A percentile compares a stretch with the other conserved stretches of the same genome.
These are phyloP conservation scores for Sepioteuthis lessoniana DNA, from an alignment of 2,888 invertebrate species.

Conservation along the genomic window DNA sequence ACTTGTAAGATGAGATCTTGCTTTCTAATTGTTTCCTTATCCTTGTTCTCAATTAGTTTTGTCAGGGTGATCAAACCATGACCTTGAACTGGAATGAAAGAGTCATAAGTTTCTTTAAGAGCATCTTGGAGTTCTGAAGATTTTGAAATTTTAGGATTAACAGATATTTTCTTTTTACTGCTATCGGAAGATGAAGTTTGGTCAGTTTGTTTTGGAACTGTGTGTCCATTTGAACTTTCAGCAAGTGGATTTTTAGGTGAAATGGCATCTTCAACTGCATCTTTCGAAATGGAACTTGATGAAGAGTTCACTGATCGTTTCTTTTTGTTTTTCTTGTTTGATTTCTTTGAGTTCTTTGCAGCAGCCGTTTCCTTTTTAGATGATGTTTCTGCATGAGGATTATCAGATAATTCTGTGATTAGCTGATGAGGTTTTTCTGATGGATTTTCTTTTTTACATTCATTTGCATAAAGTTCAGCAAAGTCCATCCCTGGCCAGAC, in stretches of 20 bases:
- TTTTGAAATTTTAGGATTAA: background rate
- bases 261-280: background rate
- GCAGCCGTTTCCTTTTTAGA: background rate
- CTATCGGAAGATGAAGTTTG: background rate
- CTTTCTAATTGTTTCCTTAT: conserved; percentile 79
- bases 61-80: conserved; percentile 85
- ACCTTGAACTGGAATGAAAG: conserved; percentile 85
- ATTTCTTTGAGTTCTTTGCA: too few species aligned
- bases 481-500: conserved; percentile 64
- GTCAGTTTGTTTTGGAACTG: background rate
- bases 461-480: background rate
- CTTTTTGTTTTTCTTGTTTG: background rate
- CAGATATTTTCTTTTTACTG: background rate
- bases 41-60: conserved; percentile 82
- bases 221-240: background rate
- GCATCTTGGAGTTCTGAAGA: conserved; percentile 75
- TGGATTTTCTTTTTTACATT: background rate
- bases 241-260: background rate
- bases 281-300: background rate
- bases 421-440: background rate
- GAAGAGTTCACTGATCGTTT: background rate
- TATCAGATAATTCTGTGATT: background rate
- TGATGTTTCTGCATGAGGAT: background rate
- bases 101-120: conserved; percentile 82
- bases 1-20: conserved; percentile 80